Percentiles rank a stretch among this genome's conserved stretches.
These are phyloP conservation scores for Rhyacophila evoluta DNA, from an alignment of 2,888 invertebrate genomes.

Conservation along the genomic window DNA sequence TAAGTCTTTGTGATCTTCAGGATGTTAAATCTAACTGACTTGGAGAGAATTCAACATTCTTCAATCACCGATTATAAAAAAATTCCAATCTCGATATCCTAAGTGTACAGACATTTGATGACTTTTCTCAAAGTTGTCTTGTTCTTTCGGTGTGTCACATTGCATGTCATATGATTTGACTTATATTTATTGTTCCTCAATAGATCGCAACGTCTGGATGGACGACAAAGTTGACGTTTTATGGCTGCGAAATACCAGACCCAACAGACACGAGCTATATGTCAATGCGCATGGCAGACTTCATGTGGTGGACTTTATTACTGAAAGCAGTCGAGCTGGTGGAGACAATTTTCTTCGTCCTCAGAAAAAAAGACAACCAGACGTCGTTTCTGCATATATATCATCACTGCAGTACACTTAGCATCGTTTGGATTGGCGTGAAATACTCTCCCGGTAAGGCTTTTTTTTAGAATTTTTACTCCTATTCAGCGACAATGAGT, in stretches of 20 bases:
- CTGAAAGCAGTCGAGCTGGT: slow-evolving; percentile 76
- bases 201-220: slow-evolving; percentile 77
- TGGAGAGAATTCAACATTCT: too few species aligned
- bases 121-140: too few species aligned
- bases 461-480: too few species aligned
- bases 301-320: slow-evolving; percentile 74
- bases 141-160: too few species aligned
- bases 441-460: slow-evolving; percentile 76
- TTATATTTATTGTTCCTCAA: too few species aligned
- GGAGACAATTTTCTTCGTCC: slow-evolving; percentile 79
- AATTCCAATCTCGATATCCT: too few species aligned
- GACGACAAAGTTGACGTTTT: slow-evolving; percentile 71
- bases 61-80: too few species aligned
- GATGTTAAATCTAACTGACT: too few species aligned
- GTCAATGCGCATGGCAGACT: slow-evolving; percentile 70
- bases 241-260: slow-evolving; percentile 80
- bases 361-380: slow-evolving; percentile 79
- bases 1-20: too few species aligned
- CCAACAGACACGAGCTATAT: slow-evolving; percentile 75
- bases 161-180: too few species aligned
- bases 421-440: slow-evolving; percentile 72
- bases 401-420: slow-evolving; percentile 75
- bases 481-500: too few species aligned
- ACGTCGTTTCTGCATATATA: slow-evolving; percentile 80
- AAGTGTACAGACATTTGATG: too few species aligned